Base-by-base conservation (phyloP, 2,113 vertebrate genomes). In the Pangasianodon gigas region DNA sequence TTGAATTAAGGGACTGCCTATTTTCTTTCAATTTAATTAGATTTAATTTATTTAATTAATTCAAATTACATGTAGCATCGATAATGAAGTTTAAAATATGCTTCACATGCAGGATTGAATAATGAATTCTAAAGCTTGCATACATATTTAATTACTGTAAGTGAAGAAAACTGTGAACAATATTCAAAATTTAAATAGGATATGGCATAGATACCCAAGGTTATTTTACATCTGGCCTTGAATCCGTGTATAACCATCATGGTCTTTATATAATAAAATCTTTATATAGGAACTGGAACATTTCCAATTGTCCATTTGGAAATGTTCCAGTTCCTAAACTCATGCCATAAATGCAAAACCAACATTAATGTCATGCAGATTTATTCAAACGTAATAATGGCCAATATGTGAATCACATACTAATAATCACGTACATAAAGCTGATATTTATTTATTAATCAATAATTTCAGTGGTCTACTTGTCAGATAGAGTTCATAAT, bases 401-500 rank as follows among this genome's bases (percentile, higher is more conserved):
- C 54, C 60, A 4, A 18, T 56, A 37, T 86, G 60, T 85, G 51
- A 29, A 46, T 80, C 13, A 54, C 21, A 54, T 71, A 21, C 46
- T 56, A 37, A 37, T 37, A 37, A 37, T 37, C 37, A 37, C 37
- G 8, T n/a, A 44, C 10, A n/a, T 74, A 62, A 86, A 81, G 58
- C 14, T 88, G 71, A 56, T 58, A 77, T 90, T 90, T 90, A 88
- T 90, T 79, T 84, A 90, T 85, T 74, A 90, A 85, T 90, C 37
- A 85, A 46, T 80, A 32, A n/a, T 77, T 48, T 85, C 62, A 51
- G 32, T 89, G 88, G 71, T 85, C 29, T 60, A n/a, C 71, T 85
- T 88, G 71, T 85, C 91, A 88, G 86, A 88, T 84, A 86, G 46
- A 46, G 48, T 54, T 88, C 32, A 60, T 88, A 81, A 89, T 89